Base-by-base conservation (phyloP, 2,888 invertebrate species). In the Acrobasis repandana region DNA sequence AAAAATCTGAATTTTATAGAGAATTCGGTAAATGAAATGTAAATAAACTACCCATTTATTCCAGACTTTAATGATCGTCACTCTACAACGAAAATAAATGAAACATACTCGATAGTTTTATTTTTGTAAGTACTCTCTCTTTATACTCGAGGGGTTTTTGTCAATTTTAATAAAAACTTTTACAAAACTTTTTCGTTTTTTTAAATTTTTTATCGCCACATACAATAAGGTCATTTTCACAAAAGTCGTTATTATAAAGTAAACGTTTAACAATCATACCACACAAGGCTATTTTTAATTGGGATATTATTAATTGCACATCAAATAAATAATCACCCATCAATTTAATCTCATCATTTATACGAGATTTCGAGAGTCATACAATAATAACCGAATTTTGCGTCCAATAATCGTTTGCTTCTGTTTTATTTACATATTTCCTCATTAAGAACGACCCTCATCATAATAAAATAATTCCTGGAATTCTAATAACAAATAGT, bases 51-150 rank as follows among this genome's bases (percentile, higher is more conserved):
- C 48, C 48, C 18, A 48, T 48, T 48, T 48, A 16, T 10, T 2
- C 48, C 18, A 48, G 1, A 18, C 28, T 48, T 18, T 16, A 16
- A n/a, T 28, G 0, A 18, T 18, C 4, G 18, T 18, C 18, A 18
- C 49, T 20, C 58, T 69, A 67, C 79, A 79, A 74, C 79, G 80
- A 80, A 74, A 70, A 67, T 60, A 65, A 57, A 70, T 56, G 36
- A 74, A 74, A 73, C 71, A 70, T 69, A 72, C 58, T 75, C 67
- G 65, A 33, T 63, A 63, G 18, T 65, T 64, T 57, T 70, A 68
- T 63, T 61, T 69, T 64, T 67, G 65, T 67, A 60, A 50, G 50
- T 50, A 28, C 14, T 67, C 65, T 67, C 65, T 63, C 67, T 64
- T 61, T 61, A 34, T 56, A 57, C 62, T 68, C 60, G 61, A 64